These are phyloP conservation scores for Syngnathus scovelli DNA, from an alignment of 2,113 vertebrate genomes.

Conservation along the genomic window DNA sequence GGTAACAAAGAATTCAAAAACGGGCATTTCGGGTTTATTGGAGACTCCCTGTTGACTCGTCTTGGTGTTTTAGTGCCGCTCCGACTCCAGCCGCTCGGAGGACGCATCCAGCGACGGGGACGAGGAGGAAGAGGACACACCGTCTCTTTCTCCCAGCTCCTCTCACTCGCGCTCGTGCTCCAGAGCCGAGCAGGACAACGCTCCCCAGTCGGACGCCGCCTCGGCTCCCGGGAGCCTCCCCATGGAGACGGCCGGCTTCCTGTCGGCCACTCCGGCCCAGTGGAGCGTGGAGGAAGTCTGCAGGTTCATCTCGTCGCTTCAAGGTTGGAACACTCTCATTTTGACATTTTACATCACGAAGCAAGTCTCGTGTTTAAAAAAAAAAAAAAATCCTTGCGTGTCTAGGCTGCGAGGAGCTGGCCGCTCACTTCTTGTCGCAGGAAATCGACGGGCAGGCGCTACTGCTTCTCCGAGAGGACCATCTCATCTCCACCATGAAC, in stretches of 20 bases:
- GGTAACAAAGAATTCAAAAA: constrained; percentile 42
- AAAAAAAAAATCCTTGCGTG: neutral
- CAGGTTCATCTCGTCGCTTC: constrained; percentile 91
- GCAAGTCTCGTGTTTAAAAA: neutral
- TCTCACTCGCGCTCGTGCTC: constrained; percentile 74
- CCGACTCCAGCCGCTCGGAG: constrained; percentile 92
- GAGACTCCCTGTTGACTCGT: neutral
- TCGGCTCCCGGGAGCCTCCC: constrained; percentile 77
- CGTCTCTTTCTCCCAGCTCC: constrained; percentile 86
- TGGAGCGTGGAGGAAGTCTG: constrained; percentile 97
- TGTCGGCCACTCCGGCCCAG: constrained; percentile 83
- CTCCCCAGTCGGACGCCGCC: constrained; percentile 68
- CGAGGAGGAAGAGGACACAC: constrained; percentile 77
- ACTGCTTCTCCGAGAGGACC: constrained; percentile 91
- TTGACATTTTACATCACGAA: too few species aligned
- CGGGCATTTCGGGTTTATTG: neutral
- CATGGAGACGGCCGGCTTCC: constrained; percentile 81
- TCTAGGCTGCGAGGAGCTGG: constrained; percentile 93
- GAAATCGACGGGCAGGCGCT: constrained; percentile 97
- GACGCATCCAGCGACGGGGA: constrained; percentile 91
- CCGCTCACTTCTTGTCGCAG: constrained; percentile 91
- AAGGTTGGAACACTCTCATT: constrained; percentile 70
- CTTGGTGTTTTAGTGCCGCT: constrained; percentile 73
- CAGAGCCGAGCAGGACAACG: constrained; percentile 73
- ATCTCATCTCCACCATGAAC: constrained; percentile 98